These are phyloP conservation scores for Pseudoatta argentina DNA, from an alignment of 1,140 invertebrate genomes.

Conservation along the genomic window DNA sequence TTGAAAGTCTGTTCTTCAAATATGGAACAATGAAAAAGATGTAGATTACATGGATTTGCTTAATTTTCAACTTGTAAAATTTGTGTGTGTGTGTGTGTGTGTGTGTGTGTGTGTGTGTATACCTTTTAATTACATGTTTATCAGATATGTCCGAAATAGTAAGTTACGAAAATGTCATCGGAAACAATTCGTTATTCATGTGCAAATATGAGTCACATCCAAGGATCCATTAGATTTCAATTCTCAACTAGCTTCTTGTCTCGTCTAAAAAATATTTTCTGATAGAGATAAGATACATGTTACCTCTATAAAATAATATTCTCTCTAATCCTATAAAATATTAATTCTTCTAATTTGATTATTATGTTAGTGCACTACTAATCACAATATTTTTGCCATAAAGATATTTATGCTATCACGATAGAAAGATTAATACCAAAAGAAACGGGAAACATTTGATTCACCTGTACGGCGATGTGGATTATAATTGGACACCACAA, in stretches of 20 bases:
- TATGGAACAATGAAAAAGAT: background rate
- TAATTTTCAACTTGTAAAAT: background rate
- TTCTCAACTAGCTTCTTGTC: constrained; percentile 17
- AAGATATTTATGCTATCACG: background rate
- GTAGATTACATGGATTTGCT: background rate
- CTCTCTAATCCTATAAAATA: background rate
- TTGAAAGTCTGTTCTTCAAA: background rate
- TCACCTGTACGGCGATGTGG: constrained; percentile 38
- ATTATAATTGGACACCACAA: constrained; percentile 59
- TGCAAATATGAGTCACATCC: background rate
- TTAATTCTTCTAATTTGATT: background rate
- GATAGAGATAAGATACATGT: background rate
- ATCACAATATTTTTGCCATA: background rate
- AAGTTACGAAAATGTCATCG: background rate
- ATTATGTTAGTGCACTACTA: background rate
- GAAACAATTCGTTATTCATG: background rate
- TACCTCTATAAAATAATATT: background rate
- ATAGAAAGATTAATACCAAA: background rate
- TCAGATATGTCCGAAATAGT: background rate
- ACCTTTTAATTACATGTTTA: constrained; percentile 9
- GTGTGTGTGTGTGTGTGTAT: background rate
- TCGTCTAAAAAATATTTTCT: constrained; percentile 24
- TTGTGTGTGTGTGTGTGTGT: background rate
- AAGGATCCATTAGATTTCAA: background rate
- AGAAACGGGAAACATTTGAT: background rate